These are phyloP conservation scores for Metopia argyrocephala DNA, from an alignment of 2,888 invertebrate genomes.

Conservation along the genomic window DNA sequence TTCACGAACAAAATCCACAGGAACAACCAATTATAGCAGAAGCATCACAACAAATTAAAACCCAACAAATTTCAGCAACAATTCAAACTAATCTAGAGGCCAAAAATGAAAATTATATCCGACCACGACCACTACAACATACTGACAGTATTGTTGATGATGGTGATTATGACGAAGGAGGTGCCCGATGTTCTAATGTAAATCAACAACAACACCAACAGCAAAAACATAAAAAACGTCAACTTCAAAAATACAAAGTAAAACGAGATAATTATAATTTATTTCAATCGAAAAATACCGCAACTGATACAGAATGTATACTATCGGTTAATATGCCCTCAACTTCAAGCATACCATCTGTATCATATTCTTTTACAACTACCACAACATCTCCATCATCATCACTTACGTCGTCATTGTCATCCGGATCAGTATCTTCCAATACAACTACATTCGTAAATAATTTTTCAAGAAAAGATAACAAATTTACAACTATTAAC, in stretches of 20 bases:
- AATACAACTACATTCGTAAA: slow-evolving; percentile 24
- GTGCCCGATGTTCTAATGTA: neutral
- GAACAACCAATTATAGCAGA: slow-evolving; percentile 10
- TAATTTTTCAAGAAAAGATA: slow-evolving; percentile 17
- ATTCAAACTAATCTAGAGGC: neutral
- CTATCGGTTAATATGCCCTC: slow-evolving; percentile 32
- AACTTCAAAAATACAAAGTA: neutral
- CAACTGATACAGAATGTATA: neutral
- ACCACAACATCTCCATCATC: slow-evolving; percentile 1
- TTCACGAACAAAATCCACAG: neutral
- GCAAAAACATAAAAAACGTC: neutral
- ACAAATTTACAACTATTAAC: neutral
- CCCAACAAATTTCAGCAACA: neutral
- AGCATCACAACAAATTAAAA: neutral
- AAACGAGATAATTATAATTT: slow-evolving; percentile 13
- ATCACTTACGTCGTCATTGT: slow-evolving; percentile 24
- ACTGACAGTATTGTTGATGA: neutral
- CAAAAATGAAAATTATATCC: slow-evolving; percentile 15
- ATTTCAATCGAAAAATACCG: neutral
- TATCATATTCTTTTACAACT: slow-evolving; percentile 10
- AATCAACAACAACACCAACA: neutral
- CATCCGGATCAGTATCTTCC: slow-evolving; percentile 31
- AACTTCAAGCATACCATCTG: slow-evolving; percentile 15
- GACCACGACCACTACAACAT: neutral
- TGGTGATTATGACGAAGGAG: neutral